Evolutionary conservation across 2,888 invertebrate genomes (phyloP).

Genomic region (Tipula lateralis): DNA sequence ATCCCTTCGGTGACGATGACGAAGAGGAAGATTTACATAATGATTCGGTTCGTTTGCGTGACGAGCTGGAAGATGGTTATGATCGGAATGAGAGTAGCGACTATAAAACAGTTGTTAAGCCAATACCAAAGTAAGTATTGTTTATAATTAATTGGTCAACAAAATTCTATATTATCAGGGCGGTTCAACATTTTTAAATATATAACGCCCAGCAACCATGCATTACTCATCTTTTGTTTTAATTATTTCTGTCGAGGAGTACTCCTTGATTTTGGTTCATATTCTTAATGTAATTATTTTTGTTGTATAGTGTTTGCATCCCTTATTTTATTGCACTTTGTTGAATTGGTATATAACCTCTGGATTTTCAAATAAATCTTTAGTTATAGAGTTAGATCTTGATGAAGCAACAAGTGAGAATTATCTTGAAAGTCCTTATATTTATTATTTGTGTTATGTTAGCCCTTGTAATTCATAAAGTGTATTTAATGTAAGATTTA

Average conservation of each 20-base stretch:
- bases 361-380: slow-evolving; percentile 20
- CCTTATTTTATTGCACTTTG: background rate
- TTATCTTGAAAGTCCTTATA: background rate
- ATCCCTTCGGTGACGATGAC: slow-evolving; percentile 75
- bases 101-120: slow-evolving; percentile 37
- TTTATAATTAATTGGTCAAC: background rate
- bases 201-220: background rate
- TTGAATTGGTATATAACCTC: slow-evolving; percentile 21
- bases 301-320: background rate
- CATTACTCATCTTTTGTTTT: background rate
- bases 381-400: background rate
- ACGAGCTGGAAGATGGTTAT: slow-evolving; percentile 52
- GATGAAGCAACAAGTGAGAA: background rate
- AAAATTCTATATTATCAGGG: background rate
- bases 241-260: background rate
- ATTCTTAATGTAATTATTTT: background rate
- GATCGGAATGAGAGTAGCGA: slow-evolving; percentile 37
- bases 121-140: slow-evolving; percentile 37
- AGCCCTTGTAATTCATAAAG: background rate
- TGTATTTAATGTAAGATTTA: background rate
- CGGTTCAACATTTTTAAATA: background rate
- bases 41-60: background rate
- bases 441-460: background rate
- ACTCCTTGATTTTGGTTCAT: background rate
- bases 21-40: slow-evolving; percentile 48